A percentile compares a stretch with the other conserved stretches of the same genome.
Evolutionary conservation across 2,888 invertebrate species (phyloP).

Genomic region (Nemoura dubitans): DNA sequence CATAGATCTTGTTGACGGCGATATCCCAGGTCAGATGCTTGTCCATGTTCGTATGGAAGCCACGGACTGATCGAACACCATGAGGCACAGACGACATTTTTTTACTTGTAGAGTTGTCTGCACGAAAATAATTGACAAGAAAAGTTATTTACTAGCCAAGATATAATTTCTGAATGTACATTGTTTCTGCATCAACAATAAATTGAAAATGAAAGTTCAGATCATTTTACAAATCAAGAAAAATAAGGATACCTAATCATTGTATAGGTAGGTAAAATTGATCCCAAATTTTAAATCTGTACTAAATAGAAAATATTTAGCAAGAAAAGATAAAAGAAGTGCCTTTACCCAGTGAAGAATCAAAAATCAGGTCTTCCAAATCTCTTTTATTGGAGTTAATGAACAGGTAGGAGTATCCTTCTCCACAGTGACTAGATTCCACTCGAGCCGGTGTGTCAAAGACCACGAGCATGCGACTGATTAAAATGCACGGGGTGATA

Average conservation of each 20-base stretch:
- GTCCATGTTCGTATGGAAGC: slow-evolving; percentile 68
- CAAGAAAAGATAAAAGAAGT: no score
- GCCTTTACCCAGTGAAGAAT: slow-evolving; percentile 45
- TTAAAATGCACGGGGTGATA: slow-evolving; percentile 18
- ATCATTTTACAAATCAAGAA: no score
- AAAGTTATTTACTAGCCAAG: background rate
- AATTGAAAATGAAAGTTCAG: no score
- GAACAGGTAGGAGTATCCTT: slow-evolving; percentile 34
- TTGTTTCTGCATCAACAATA: background rate
- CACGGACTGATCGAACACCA: slow-evolving; percentile 76
- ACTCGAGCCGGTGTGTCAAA: slow-evolving; percentile 23
- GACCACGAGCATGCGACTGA: slow-evolving; percentile 41
- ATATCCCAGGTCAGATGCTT: slow-evolving; percentile 43
- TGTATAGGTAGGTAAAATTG: no score
- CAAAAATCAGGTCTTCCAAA: slow-evolving; percentile 46
- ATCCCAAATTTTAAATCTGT: no score
- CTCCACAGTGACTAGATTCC: slow-evolving; percentile 42
- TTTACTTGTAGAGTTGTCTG: slow-evolving; percentile 60
- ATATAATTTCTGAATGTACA: background rate
- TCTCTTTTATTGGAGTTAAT: slow-evolving; percentile 4
- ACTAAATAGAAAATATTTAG: background rate
- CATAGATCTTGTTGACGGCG: slow-evolving; percentile 22
- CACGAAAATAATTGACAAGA: slow-evolving; percentile 29
- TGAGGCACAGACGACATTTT: slow-evolving; percentile 81
- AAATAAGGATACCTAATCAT: no score